Base-by-base conservation (phyloP, 2,888 invertebrate species). In the Harpalus rubripes region DNA sequence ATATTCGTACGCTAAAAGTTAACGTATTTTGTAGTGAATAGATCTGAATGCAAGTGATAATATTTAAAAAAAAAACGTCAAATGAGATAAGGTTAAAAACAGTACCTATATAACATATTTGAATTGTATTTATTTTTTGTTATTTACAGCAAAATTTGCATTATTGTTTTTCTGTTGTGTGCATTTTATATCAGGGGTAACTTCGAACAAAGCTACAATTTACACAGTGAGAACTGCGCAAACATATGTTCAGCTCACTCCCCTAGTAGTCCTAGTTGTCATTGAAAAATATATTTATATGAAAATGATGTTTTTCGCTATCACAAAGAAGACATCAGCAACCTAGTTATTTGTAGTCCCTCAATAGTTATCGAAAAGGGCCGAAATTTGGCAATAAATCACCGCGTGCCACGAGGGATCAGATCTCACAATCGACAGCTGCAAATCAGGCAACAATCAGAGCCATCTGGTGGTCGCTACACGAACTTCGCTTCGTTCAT, bases 401-500 rank as follows among this genome's bases (percentile, higher is more conserved):
- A 74, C 44, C 44, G 1, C 8, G 41, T 32, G 44, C 44, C 72
- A 44, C 44, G 5, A 44, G 72, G 72, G 72, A 74, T 41, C 44
- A 39, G 39, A 39, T 76, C 76, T 52, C 16, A 26, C 52, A 68
- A 81, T 81, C 81, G 81, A 81, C 81, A 81, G 81, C 68, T 81
- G 81, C 81, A 68, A 65, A 81, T 81, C 32, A 58, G 56, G 58
- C 56, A 78, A 78, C 78, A 58, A 78, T 78, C 78, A 78, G n/a
- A 78, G 78, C 58, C 78, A 78, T 78, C 78, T 78, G 78, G 58
- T 58, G 58, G 15, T 52, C n/a, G 76, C 12, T 32, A 59, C 79
- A 61, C 44, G 52, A 59, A 82, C 82, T 82, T 82, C 82, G 44
- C 44, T 3, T 52, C 44, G 74, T 82, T 88, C 88, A 88, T 87